Evolutionary conservation across 1,140 invertebrate species (phyloP).

Genomic region (Apis florea): DNA sequence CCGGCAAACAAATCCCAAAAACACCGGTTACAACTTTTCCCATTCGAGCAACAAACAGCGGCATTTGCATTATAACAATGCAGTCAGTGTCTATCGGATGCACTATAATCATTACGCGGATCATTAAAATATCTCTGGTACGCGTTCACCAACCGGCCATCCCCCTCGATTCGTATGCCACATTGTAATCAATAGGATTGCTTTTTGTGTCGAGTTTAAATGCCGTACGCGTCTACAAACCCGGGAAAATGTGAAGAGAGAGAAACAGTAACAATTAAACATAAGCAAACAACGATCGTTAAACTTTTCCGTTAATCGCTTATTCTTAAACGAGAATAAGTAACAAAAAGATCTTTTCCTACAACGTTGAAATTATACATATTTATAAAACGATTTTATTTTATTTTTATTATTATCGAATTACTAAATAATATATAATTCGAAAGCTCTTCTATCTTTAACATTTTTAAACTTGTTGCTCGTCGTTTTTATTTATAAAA

Average conservation of each 20-base stretch:
- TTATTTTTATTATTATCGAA: too few relatives aligned
- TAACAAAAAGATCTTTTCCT: too few relatives aligned
- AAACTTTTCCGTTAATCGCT: neutral
- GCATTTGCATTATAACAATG: conserved; percentile 51
- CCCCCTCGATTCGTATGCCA: conserved; percentile 33
- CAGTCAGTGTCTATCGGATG: conserved; percentile 35
- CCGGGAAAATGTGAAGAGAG: conserved; percentile 14
- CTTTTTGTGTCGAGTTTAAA: conserved; percentile 43
- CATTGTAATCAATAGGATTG: conserved; percentile 49
- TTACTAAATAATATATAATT: too few relatives aligned
- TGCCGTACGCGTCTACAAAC: conserved; percentile 21
- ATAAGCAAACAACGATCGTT: conserved; percentile 9
- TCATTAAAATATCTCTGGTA: conserved; percentile 51
- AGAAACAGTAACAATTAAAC: conserved; percentile 12
- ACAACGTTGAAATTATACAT: too few relatives aligned
- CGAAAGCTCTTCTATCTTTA: too few relatives aligned
- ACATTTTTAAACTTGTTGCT: too few relatives aligned
- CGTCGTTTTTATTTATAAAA: too few relatives aligned
- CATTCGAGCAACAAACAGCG: conserved; percentile 28
- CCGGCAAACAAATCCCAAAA: conserved; percentile 44
- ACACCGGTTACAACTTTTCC: conserved; percentile 46
- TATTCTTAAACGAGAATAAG: too few relatives aligned
- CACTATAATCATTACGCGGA: conserved; percentile 54
- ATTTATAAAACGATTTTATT: too few relatives aligned
- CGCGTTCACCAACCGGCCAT: conserved; percentile 11